Evolutionary conservation across 1,140 invertebrate species (phyloP).

Genomic region (Drosophila obscura): DNA sequence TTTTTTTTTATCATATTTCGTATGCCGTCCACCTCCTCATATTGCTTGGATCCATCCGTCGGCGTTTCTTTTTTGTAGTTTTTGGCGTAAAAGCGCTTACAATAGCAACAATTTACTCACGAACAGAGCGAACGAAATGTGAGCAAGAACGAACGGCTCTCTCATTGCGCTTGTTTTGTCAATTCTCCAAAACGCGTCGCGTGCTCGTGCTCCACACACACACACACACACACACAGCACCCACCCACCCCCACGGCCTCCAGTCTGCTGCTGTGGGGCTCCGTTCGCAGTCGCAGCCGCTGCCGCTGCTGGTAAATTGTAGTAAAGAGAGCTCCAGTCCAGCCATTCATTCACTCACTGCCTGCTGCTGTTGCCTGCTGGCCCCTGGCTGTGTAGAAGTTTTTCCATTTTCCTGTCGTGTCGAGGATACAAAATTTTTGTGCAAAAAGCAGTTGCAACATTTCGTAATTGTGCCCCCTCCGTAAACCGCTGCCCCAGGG

Average conservation of each 20-base stretch:
- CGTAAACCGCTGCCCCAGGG: no score
- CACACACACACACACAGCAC: neutral
- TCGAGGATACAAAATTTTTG: conserved; percentile 14
- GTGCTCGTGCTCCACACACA: conserved; percentile 49
- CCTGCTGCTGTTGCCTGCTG: conserved; percentile 50
- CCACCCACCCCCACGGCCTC: conserved; percentile 31
- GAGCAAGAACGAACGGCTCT: conserved; percentile 30
- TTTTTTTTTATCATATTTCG: no score
- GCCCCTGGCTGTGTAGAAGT: conserved; percentile 22
- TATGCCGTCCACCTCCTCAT: no score
- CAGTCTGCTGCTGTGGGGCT: conserved; percentile 16
- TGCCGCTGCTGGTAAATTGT: conserved; percentile 48
- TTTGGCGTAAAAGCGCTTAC: conserved; percentile 60
- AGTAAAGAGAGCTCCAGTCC: conserved; percentile 59
- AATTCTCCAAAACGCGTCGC: conserved; percentile 72
- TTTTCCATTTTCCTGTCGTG: conserved; percentile 51
- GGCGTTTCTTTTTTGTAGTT: conserved; percentile 14
- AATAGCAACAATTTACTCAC: conserved; percentile 57
- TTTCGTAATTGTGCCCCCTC: conserved; percentile 1
- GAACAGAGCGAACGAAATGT: conserved; percentile 10
- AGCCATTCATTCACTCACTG: conserved; percentile 73
- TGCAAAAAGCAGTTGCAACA: conserved; percentile 20
- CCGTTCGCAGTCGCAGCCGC: conserved; percentile 7
- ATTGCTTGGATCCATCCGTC: no score
- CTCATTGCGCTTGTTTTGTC: conserved; percentile 66